Evolutionary conservation across 2,888 invertebrate genomes (phyloP), one percentile per base, ranked within the genome.

Genomic region (Diloba caeruleocephala): DNA sequence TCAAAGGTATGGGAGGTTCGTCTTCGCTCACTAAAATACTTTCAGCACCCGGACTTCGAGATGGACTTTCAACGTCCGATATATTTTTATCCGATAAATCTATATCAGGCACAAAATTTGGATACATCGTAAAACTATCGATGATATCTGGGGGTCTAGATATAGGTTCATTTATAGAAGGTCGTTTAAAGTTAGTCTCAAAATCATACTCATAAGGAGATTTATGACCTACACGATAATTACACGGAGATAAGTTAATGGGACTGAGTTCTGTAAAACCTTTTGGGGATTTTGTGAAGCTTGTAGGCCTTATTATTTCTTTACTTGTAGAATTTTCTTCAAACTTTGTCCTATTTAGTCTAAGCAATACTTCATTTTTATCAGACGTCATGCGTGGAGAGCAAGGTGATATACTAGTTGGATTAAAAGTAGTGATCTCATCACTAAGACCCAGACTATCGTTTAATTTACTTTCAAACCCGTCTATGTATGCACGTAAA

Each of bases 11-110:
- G 6, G 92, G 93, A 48, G 92, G 93, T 76, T 94, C 94, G 70
- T 94, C 94, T 85, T 94, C 93, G 64, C 93, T 93, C 28, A 94
- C 84, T 65, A 92, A 90, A 45, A 92, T 89, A 68, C 92, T 92
- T 71, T 92, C 91, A 59, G 85, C 85, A 39, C 84, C 90, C 3
- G 92, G 92, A 70, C 92, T 92, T 76, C 87, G 83, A n/a, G 82
- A 71, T 36, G 88, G 90, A 70, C 91, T 93, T 70, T 92, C 92
- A 51, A 84, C 65, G 66, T 90, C 90, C 0, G 91, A 89, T 45
- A 84, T 65, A 78, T 85, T 87, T 84, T 85, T 90, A 49, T 92
- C 93, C 26, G 93, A 89, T 75, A 93, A 82, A 81, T 92, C 92
- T 79, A 93, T 93, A 64, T 93, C 93, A 71, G 93, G 92, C 54